Evolutionary conservation across 1,140 invertebrate species (phyloP).

Genomic region (Diorhabda carinulata): DNA sequence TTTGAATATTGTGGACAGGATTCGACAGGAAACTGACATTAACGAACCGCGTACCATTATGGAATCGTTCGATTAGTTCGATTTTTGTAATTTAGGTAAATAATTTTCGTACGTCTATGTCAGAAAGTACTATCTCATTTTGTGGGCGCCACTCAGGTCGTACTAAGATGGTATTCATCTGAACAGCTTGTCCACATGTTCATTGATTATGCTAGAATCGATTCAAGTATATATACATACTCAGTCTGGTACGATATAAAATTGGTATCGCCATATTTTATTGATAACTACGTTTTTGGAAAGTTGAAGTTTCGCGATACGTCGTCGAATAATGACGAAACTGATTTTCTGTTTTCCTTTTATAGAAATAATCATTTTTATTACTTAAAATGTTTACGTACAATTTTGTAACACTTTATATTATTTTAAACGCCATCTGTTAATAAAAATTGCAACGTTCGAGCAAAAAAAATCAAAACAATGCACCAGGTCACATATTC

Average conservation of each 20-base stretch:
- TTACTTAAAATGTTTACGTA: neutral
- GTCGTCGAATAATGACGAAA: constrained; percentile 2
- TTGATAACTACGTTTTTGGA: constrained; percentile 11
- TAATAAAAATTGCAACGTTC: too few species aligned
- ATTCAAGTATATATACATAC: constrained; percentile 21
- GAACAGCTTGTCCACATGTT: constrained; percentile 26
- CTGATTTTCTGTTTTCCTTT: constrained; percentile 1
- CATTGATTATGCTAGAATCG: constrained; percentile 32
- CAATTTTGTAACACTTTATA: too few species aligned
- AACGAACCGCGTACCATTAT: too few species aligned
- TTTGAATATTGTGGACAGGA: too few species aligned
- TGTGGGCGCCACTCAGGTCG: constrained; percentile 37
- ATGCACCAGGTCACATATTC: too few species aligned
- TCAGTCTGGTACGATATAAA: constrained; percentile 1
- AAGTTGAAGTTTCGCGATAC: constrained; percentile 11
- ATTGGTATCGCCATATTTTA: constrained; percentile 1
- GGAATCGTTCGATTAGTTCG: too few species aligned
- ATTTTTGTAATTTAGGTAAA: too few species aligned
- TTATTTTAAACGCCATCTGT: too few species aligned
- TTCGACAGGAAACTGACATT: too few species aligned
- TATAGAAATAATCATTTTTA: constrained; percentile 3
- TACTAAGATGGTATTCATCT: constrained; percentile 36
- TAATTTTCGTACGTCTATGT: constrained; percentile 6
- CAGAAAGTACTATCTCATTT: constrained; percentile 31
- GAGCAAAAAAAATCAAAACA: too few species aligned